Conservation (phyloP, 2,797 vertebrate genomes). For the Sebastes ruberrimus region DNA sequence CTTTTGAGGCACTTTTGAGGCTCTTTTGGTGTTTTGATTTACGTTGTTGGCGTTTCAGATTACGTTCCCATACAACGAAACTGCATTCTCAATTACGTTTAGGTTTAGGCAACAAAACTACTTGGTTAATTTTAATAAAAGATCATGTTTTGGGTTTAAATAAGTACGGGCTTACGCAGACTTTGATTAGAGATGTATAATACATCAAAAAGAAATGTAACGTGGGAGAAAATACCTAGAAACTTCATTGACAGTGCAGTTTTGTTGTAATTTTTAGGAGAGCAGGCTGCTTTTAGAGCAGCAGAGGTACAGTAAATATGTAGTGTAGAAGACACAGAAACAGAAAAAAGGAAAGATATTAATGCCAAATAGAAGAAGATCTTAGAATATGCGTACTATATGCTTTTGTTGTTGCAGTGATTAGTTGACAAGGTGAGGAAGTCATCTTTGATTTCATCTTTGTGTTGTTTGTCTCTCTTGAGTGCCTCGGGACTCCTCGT, state of each 20-base stretch:
- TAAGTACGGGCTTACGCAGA: neutral
- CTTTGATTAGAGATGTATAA: neutral
- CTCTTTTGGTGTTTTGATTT: no score
- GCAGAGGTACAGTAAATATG: neutral
- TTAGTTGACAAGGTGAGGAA: neutral
- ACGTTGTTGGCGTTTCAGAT: neutral
- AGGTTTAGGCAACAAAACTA: neutral
- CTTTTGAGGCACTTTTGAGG: no score
- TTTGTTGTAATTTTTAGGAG: neutral
- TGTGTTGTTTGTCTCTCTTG: neutral
- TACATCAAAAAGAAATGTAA: neutral
- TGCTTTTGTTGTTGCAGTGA: neutral
- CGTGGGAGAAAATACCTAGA: neutral
- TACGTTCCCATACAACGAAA: neutral
- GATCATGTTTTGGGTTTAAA: neutral
- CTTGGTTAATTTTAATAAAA: neutral
- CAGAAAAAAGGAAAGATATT: neutral
- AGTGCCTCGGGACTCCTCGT: neutral
- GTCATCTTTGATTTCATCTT: neutral
- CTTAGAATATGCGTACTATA: neutral
- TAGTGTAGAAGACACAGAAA: neutral
- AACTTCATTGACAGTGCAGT: neutral
- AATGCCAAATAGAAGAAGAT: neutral
- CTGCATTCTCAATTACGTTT: neutral
- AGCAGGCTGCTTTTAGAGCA: neutral